A percentile compares a stretch with the other conserved stretches of the same genome.
phyloP scores from a whole-genome alignment of 2,113 vertebrate species.

The Eupsittula cactorum region DNA sequence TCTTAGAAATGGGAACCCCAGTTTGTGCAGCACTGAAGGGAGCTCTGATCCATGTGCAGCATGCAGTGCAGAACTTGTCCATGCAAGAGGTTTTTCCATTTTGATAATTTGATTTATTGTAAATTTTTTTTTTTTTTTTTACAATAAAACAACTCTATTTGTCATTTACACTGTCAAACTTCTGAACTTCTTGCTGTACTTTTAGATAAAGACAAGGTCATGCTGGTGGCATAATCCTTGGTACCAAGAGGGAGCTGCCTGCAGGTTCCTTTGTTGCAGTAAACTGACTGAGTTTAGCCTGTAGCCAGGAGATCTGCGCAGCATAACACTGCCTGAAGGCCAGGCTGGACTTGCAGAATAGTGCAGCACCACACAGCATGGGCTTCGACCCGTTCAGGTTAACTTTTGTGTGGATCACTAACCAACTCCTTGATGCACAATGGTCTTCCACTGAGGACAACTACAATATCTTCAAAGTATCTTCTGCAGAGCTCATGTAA shows the following conservation, averaged over 20 bases:
- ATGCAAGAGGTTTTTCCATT: not conserved
- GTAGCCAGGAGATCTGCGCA: not conserved
- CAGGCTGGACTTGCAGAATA: not conserved
- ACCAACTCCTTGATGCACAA: not conserved
- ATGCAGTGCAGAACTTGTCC: not conserved
- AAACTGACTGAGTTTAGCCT: not conserved
- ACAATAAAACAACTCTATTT: not conserved
- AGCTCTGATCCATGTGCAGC: not conserved
- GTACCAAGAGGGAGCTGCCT: not conserved
- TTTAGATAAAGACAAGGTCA: not conserved
- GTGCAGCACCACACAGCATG: accelerated
- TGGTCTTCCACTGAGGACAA: not conserved
- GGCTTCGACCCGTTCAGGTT: not conserved
- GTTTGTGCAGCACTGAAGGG: not conserved
- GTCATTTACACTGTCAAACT: not conserved
- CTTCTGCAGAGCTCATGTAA: not conserved
- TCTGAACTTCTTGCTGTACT: not conserved
- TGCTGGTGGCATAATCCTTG: not conserved
- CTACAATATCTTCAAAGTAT: not conserved
- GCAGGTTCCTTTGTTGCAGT: not conserved
- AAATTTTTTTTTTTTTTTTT: not conserved
- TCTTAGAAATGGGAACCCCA: not conserved
- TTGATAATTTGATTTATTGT: not conserved
- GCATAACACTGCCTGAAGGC: not conserved
- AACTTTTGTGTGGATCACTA: not conserved